These are phyloP conservation scores for Drosophila helvetica DNA, from an alignment of 2,888 invertebrate species.

Conservation along the genomic window DNA sequence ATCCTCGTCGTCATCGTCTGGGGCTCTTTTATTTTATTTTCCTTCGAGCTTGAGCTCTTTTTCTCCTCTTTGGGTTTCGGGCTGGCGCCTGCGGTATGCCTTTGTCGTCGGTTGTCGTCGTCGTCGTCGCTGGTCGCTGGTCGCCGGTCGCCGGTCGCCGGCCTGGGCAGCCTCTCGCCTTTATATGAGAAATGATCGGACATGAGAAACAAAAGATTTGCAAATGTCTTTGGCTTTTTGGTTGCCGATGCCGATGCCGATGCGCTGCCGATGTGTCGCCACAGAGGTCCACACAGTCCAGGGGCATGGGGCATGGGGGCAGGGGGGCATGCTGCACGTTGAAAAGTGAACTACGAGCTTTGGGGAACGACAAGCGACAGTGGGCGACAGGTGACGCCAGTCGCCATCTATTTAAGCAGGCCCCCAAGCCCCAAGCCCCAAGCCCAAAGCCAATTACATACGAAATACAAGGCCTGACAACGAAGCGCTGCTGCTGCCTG, in stretches of 20 bases:
- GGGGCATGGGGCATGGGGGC: neutral
- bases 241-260: slow-evolving; percentile 65
- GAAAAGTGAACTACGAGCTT: neutral
- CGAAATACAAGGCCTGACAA: slow-evolving; percentile 75
- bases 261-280: slow-evolving; percentile 38
- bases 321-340: slow-evolving; percentile 9
- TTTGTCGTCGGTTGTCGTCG: slow-evolving; percentile 80
- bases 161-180: slow-evolving; percentile 60
- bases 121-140: slow-evolving; percentile 44
- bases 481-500: slow-evolving; percentile 20
- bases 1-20: slow-evolving; percentile 44
- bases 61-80: slow-evolving; percentile 58
- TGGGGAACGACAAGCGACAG: slow-evolving; percentile 49
- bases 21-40: slow-evolving; percentile 47
- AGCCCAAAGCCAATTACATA: slow-evolving; percentile 71
- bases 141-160: slow-evolving; percentile 70
- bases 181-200: slow-evolving; percentile 82
- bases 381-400: slow-evolving; percentile 75
- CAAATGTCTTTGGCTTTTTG: slow-evolving; percentile 79
- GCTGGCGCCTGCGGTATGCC: slow-evolving; percentile 83
- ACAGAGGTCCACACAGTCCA: neutral
- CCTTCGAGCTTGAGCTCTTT: slow-evolving; percentile 46
- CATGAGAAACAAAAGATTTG: slow-evolving; percentile 82
- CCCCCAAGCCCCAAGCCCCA: slow-evolving; percentile 34
- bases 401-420: slow-evolving; percentile 44